These are phyloP conservation scores for Pelodytes ibericus DNA, from an alignment of 2,797 vertebrate genomes.

Conservation along the genomic window DNA sequence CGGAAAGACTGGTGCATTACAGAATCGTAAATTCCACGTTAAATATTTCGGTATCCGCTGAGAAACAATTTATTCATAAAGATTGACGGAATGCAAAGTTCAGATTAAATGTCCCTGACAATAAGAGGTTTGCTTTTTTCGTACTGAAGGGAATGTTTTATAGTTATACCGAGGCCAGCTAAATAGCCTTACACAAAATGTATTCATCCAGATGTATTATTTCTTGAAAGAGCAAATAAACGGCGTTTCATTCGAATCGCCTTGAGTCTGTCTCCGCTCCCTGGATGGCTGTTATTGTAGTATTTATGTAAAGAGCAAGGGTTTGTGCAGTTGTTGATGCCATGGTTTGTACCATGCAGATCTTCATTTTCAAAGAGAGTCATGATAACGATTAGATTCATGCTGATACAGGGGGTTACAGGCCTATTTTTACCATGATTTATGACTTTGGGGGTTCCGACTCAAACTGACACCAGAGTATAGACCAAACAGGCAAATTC, in stretches of 20 bases:
- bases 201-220: conserved; percentile 28
- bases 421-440: conserved; percentile 15
- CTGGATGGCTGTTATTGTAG: conserved; percentile 31
- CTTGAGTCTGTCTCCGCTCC: conserved; percentile 40
- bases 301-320: conserved; percentile 33
- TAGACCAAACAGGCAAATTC: not conserved
- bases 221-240: conserved; percentile 41
- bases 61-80: conserved; percentile 28
- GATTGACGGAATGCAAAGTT: conserved; percentile 33
- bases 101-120: conserved; percentile 31
- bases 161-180: conserved; percentile 9
- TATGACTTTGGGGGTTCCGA: not conserved
- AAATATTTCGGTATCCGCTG: conserved; percentile 1
- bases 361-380: conserved; percentile 9
- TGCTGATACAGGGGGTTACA: conserved; percentile 12
- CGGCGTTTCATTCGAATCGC: conserved; percentile 15
- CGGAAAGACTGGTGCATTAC: conserved; percentile 9
- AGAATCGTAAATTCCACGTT: too few relatives aligned
- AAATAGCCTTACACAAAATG: conserved; percentile 23
- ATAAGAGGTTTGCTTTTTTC: conserved; percentile 15
- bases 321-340: conserved; percentile 31
- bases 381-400: not conserved
- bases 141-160: conserved; percentile 30
- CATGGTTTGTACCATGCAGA: conserved; percentile 5
- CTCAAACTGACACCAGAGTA: not conserved